Base-by-base conservation (phyloP, 2,888 invertebrate genomes). In the Orthosia gothica region DNA sequence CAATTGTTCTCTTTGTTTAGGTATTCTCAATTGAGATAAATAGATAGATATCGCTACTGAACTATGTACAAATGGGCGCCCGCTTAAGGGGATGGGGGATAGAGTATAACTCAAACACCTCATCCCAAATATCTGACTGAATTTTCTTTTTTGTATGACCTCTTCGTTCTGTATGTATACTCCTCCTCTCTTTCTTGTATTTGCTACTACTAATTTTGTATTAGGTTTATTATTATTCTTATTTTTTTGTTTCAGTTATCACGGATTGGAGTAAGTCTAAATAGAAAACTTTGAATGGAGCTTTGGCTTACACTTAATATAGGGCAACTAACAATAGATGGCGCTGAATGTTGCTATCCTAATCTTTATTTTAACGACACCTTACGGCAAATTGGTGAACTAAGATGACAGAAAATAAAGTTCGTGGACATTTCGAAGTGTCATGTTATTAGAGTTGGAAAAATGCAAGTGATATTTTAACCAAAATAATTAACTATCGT, bases 171-270 rank as follows among this genome's bases (percentile, higher is more conserved):
- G 4, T 12, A 40, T 40, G 4, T 12, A 40, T 18, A 0, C 13
- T 32, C 40, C 40, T 40, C 0, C 9, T 32, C 32, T 7, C 40
- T 40, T 40, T 40, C 40, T 32, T 40, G 40, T n/a, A 1, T 58
- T 32, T 57, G 16, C 2, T 16, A 16, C 5, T 16, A 18, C 2
- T 73, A 47, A 18, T 32, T 9, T 20, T 47, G n/a, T 49, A 49
- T 55, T 9, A 40, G 40, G 40, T 40, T 40, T 40, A 40, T 40
- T 71, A 45, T 47, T 23, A 11, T 7, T 12, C 15, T 50, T 47
- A 12, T 66, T 55, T 65, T 79, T 66, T 18, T 76, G 18, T 86
- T 86, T 74, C 86, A 86, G 85, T 72, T 67, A 1, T 83, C 49
- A 59, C 59, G 40, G 58, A 76, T 62, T 72, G 73, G 54, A 45